A percentile compares a stretch with the other conserved stretches of the same genome.
phyloP scores from a whole-genome alignment of 2,888 invertebrate species.

The Agrotis puta region DNA sequence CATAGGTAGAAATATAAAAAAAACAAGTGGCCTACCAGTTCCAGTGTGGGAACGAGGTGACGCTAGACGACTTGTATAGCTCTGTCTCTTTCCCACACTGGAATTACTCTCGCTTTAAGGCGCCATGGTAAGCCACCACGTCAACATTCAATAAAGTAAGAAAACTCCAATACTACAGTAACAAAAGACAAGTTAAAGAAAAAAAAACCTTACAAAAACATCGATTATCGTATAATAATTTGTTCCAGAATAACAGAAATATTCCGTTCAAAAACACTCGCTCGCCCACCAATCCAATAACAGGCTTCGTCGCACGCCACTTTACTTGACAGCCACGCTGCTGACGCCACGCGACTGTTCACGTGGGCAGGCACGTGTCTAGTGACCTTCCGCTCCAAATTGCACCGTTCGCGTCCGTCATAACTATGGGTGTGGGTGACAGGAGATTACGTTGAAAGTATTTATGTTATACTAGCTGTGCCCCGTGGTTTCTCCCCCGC shows the following conservation, averaged over 20 bases:
- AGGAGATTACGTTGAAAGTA: neutral
- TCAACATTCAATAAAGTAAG: neutral
- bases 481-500: too few species aligned
- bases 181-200: neutral
- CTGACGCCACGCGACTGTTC: slow-evolving; percentile 27
- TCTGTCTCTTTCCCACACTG: too few species aligned
- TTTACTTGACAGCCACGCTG: slow-evolving; percentile 22
- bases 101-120: too few species aligned
- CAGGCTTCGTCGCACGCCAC: slow-evolving; percentile 43
- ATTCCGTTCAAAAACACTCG: slow-evolving; percentile 24
- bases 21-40: too few species aligned
- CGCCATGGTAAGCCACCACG: too few species aligned
- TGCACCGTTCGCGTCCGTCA: slow-evolving; percentile 34
- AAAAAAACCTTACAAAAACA: neutral
- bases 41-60: too few species aligned
- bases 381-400: slow-evolving; percentile 47
- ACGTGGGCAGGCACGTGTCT: slow-evolving; percentile 40
- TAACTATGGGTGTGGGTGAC: slow-evolving; percentile 14
- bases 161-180: neutral
- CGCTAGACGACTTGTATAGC: too few species aligned
- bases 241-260: neutral
- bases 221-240: neutral
- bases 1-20: too few species aligned
- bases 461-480: neutral
- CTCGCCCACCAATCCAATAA: slow-evolving; percentile 41